Conservation (phyloP, 2,797 vertebrate genomes). For the Agapornis canus region DNA sequence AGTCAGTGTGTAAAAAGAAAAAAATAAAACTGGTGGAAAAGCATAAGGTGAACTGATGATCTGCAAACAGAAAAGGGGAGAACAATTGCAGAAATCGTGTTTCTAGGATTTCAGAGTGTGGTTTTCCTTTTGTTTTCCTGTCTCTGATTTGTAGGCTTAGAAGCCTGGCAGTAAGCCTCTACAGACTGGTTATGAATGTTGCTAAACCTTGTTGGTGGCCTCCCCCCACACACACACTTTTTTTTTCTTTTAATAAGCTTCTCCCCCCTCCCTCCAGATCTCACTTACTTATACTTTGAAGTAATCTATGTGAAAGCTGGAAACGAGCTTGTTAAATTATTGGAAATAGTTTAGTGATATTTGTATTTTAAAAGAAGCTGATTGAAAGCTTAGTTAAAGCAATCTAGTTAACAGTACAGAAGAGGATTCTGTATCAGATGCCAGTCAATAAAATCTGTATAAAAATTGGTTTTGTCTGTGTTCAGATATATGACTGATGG, state of each 20-base stretch:
- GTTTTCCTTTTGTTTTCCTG: background rate
- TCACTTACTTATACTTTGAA: background rate
- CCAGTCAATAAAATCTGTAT: background rate
- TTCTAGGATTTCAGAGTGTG: background rate
- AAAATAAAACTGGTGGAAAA: background rate
- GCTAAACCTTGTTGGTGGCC: background rate
- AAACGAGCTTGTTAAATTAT: background rate
- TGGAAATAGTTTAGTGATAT: background rate
- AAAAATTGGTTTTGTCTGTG: background rate
- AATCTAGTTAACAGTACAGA: background rate
- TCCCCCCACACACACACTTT: no score
- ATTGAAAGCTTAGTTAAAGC: background rate
- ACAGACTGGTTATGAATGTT: background rate
- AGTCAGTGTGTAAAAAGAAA: background rate
- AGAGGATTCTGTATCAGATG: background rate
- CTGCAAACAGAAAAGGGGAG: background rate
- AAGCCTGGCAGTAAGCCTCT: background rate
- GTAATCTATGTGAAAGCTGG: background rate
- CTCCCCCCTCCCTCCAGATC: rapidly evolving
- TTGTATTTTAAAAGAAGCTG: background rate
- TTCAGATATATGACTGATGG: slow-evolving; percentile 96
- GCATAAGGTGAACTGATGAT: background rate
- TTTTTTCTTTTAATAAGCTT: background rate
- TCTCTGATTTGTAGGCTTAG: background rate
- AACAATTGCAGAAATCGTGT: background rate